phyloP scores from a whole-genome alignment of 2,797 vertebrate species.

The Xiphophorus birchmanni region DNA sequence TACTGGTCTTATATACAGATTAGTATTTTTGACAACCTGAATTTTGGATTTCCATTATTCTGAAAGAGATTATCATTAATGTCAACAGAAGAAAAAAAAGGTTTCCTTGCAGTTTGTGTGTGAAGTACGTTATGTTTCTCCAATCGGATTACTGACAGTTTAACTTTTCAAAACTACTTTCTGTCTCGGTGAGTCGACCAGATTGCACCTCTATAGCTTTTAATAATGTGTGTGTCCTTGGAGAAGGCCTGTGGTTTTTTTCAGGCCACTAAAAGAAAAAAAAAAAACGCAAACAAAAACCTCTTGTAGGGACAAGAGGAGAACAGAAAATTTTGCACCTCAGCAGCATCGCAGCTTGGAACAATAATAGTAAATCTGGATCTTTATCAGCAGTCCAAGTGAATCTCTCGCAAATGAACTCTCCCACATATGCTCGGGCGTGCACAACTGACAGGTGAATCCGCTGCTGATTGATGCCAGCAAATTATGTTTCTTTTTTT shows the following conservation, averaged over 20 bases:
- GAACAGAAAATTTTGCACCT: conserved; percentile 6
- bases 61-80: not conserved
- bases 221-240: not conserved
- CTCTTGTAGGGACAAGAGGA: conserved; percentile 18
- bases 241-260: conserved; percentile 34
- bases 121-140: not conserved
- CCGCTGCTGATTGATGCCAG: conserved; percentile 53
- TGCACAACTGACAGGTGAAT: conserved; percentile 51
- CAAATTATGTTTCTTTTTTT: conserved; percentile 25
- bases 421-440: conserved; percentile 2
- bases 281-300: conserved; percentile 16
- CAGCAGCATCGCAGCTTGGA: conserved; percentile 25
- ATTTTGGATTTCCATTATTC: not conserved
- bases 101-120: not conserved
- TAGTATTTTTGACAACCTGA: not conserved
- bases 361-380: conserved; percentile 14
- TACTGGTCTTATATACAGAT: not conserved
- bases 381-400: conserved; percentile 40
- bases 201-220: not conserved
- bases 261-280: conserved; percentile 9
- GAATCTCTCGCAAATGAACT: conserved; percentile 21
- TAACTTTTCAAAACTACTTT: not conserved
- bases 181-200: conserved; percentile 20
- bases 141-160: not conserved
- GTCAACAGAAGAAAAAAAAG: not conserved